A percentile compares a stretch with the other conserved stretches of the same genome.
These are phyloP conservation scores for Matsumurasca onukii DNA, from an alignment of 1,140 invertebrate genomes.

Conservation along the genomic window DNA sequence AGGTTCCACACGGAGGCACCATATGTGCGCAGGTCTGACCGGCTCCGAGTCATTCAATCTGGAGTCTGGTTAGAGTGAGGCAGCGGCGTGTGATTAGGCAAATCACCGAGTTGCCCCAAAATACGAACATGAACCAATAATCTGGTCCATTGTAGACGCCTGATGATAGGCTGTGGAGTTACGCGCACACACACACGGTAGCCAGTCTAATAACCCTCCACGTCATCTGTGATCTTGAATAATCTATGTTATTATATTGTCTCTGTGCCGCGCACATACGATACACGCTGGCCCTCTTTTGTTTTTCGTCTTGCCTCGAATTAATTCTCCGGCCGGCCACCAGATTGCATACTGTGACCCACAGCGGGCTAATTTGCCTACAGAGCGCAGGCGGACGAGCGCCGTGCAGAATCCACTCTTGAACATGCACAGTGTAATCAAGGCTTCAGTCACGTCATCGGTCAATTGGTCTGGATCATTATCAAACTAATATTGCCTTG, in stretches of 20 bases:
- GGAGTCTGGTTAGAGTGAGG: neutral
- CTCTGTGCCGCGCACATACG: constrained; percentile 10
- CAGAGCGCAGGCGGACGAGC: too few species aligned
- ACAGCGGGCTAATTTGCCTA: too few species aligned
- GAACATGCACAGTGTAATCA: too few species aligned
- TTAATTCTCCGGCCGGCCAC: neutral
- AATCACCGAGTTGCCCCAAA: constrained; percentile 23
- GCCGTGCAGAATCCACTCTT: too few species aligned
- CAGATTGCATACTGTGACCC: too few species aligned
- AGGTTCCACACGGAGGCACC: too few species aligned
- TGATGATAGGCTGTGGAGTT: constrained; percentile 26
- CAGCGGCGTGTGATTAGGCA: constrained; percentile 8
- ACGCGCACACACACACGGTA: constrained; percentile 14
- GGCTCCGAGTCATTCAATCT: neutral
- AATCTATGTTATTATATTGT: constrained; percentile 23
- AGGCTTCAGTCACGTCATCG: too few species aligned
- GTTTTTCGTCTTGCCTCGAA: constrained; percentile 21
- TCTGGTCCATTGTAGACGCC: constrained; percentile 11
- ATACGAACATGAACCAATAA: constrained; percentile 27
- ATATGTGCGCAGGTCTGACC: neutral
- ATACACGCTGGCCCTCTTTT: neutral
- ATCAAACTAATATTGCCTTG: too few species aligned
- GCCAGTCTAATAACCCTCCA: constrained; percentile 5
- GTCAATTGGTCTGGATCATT: too few species aligned
- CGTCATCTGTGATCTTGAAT: neutral